Base-by-base conservation (phyloP, 35 echinoderm and acorn worm genomes). In the Lytechinus pictus region DNA sequence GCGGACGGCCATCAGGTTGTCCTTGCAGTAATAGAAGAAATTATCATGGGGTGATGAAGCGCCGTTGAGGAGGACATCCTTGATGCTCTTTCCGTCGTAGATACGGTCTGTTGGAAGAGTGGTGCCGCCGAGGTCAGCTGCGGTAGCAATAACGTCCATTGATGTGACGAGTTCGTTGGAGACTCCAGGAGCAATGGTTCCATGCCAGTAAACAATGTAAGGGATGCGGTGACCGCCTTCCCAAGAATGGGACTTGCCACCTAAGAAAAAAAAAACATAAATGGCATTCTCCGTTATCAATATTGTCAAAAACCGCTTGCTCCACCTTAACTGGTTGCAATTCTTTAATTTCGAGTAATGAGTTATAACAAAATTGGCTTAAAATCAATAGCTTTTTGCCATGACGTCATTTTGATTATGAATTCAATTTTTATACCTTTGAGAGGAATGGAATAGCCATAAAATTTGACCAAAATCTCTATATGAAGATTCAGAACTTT, bases 11-110 rank as follows among this genome's bases (percentile, higher is more conserved):
- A 58, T 91, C 51, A 96, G 21, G 29, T 33, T 89, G 66, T 96
- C 96, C 56, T 95, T 91, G 86, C 96, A 95, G 94, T 96, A 95
- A 58, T 72, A 96, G 86, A 91, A 96, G 27, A 91, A 96, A 19
- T 27, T 28, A 5, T 13, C 44, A 29, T 44, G 86, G 86, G 88
- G 88, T 4, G 91, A 92, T 10, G 89, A 19, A 8, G 28, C 4
- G 54, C 87, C 94, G 4, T 95, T 44, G 29, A 94, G 53, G 10
- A 96, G 79, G 11, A 95, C 94, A 54, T 87, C 54, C 21, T 92
- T 89, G 53, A 96, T 87, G 57, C 57, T 96, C 54, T 91, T 54
- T 16, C 96, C 96, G 87, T 96, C 96, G 87, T 94, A 91, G 21
- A 89, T 61, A 12, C 94, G 52, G 61, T 96, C 94, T 9, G 52